Base-by-base conservation (phyloP, 2,888 invertebrate species). In the Drosophila subsilvestris region DNA sequence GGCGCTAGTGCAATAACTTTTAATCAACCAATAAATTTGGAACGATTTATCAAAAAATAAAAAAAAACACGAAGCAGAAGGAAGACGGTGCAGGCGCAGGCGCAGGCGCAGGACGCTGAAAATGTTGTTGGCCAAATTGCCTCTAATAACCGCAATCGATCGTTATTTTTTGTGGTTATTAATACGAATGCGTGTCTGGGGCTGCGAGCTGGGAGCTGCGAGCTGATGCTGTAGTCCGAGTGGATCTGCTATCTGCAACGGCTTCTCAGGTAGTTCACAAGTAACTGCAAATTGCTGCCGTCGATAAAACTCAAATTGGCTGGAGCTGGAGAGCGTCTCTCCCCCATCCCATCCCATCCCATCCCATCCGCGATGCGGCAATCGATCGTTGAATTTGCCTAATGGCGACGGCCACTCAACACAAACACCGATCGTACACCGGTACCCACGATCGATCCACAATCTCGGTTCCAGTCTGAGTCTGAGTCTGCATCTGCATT, bases 181-280 rank as follows among this genome's bases (percentile, higher is more conserved):
- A 88, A 90, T 83, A 79, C 78, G 71, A 55, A 63, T 73, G 62
- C 62, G 77, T 76, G 77, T 63, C 58, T 62, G 71, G 45, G 55
- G 37, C 50, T 63, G 56, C 22, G 78, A 53, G 62, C 27, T 45
- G 59, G 20, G 43, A 37, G 60, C 44, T n/a, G 43, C 50, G 44
- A 42, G 18, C 17, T 27, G 29, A 29, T 37, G 37, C 14, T 44
- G 51, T 27, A 48, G 25, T 73, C 66, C 74, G 70, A 65, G 63
- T 71, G 63, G 67, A 50, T 74, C 74, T 50, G 60, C 42, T 42
- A 60, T 63, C 51, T 59, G 76, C 86, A 87, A 87, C 81, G 76
- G 91, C 91, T 91, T 86, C 91, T 90, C 90, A 91, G 88, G 90
- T 91, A 90, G 91, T 91, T 90, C 89, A 84, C 91, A 90, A 90